Evolutionary conservation across 92 coral and sea anemone genomes (phyloP), one percentile per base, ranked within the genome.

Genomic region (Montipora capitata): DNA sequence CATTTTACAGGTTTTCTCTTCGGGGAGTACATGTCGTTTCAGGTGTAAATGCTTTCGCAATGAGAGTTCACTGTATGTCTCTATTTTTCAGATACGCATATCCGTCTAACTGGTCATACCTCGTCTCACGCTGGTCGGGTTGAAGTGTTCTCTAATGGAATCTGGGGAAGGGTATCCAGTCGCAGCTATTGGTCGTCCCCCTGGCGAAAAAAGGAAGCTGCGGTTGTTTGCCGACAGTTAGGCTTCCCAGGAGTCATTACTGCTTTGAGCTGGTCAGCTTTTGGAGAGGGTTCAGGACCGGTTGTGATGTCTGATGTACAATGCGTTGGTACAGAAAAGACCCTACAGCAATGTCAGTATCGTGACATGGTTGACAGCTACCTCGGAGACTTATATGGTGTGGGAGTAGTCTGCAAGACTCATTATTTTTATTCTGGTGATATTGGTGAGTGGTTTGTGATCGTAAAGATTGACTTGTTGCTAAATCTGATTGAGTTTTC

Each of bases 241-340:
- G 81, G 81, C 9, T 77, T 77, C 69, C 57, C 68, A 59, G 81
- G 69, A 39, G 70, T 58, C 38, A 62, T 77, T 48, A 40, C 81
- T 3, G 81, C 81, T 14, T 59, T 77, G 40, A 61, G 15, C 1
- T 2, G 40, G 4, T 17, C 81, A 59, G 3, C 70, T 0, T 76
- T 76, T 56, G 80, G 80, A 54, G 80, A 76, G 18, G 70, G 40
- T n/a, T 77, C 81, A 41, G 81, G 69, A 77, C 81, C 61, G 49
- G 61, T 45, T 35, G 1, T 73, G 62, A 73, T 73, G 78, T 73
- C 78, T 35, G 3, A 9, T 13, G 80, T 76, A 12, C 49, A 16
- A 7, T 76, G 80, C 8, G 42, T 2, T 1, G 80, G 80, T 56
- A 76, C 4, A 2, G 80, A 76, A 20, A 76, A 54, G 68, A 38